Conservation (phyloP, 2,888 invertebrate genomes). For the Poecilus cupreus region DNA sequence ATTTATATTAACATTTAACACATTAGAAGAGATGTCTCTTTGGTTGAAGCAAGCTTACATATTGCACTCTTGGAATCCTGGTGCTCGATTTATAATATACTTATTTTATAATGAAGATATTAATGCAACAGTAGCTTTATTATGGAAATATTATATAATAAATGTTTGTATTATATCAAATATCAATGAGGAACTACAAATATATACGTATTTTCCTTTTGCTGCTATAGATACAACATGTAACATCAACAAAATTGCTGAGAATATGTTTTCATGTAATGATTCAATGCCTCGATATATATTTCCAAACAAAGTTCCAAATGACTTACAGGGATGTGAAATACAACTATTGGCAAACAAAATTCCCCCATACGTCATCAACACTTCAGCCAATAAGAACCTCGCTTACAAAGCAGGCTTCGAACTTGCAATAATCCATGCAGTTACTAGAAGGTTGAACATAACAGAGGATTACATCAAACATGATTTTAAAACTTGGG, state of each 20-base stretch:
- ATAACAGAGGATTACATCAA: constrained; percentile 60
- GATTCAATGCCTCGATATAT: not conserved
- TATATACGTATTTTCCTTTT: constrained; percentile 7
- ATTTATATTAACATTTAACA: not conserved
- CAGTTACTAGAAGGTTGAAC: constrained; percentile 60
- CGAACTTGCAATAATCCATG: constrained; percentile 61
- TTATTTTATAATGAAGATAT: not conserved
- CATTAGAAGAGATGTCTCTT: not conserved
- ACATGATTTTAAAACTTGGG: constrained; percentile 67
- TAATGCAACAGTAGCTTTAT: not conserved
- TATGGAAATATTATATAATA: constrained; percentile 32
- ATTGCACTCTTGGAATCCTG: not conserved
- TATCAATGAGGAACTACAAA: not conserved
- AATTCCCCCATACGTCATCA: constrained; percentile 62
- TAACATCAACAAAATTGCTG: not conserved
- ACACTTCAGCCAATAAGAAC: constrained; percentile 39
- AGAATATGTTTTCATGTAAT: constrained; percentile 10
- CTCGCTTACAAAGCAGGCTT: constrained; percentile 60
- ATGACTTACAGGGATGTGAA: constrained; percentile 60
- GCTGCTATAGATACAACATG: not conserved
- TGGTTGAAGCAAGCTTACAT: not conserved
- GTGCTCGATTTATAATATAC: not conserved
- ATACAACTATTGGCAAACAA: constrained; percentile 58
- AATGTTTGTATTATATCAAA: not conserved
- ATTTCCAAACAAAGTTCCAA: constrained; percentile 40